Evolutionary conservation across 2,888 invertebrate genomes (phyloP).

Genomic region (Malthinus flaveolus): DNA sequence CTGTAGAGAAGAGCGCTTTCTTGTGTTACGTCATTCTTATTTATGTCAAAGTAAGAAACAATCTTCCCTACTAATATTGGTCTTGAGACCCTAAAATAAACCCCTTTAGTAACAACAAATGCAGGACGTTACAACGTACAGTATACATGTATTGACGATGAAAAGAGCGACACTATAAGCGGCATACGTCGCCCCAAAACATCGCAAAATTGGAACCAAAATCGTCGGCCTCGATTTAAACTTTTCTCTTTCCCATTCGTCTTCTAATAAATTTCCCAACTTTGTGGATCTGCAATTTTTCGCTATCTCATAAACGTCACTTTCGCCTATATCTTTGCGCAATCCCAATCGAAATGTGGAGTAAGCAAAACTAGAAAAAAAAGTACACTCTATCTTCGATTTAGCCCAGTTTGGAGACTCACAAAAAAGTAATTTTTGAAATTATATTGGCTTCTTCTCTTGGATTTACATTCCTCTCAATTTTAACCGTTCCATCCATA

Average conservation of each 20-base stretch:
- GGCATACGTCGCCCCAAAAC: conserved; percentile 22
- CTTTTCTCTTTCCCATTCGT: conserved; percentile 39
- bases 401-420: conserved; percentile 46
- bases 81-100: conserved; percentile 60
- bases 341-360: conserved; percentile 67
- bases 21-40: conserved; percentile 54
- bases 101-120: no score
- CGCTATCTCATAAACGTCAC: conserved; percentile 62
- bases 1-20: conserved; percentile 70
- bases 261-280: conserved; percentile 56
- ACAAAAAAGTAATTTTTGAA: conserved; percentile 70
- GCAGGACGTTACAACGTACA: no score
- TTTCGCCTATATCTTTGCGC: conserved; percentile 63
- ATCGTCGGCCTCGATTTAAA: conserved; percentile 21
- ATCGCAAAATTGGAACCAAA: conserved; percentile 9
- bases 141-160: conserved; percentile 1
- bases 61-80: conserved; percentile 68
- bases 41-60: conserved; percentile 66
- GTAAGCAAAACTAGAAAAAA: conserved; percentile 62
- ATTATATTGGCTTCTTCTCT: conserved; percentile 65
- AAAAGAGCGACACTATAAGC: conserved; percentile 11
- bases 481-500: conserved; percentile 61
- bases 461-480: conserved; percentile 62
- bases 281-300: conserved; percentile 56
- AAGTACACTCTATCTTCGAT: not conserved